phyloP scores from a whole-genome alignment of 2,113 vertebrate species.

The Odocoileus virginianus region DNA sequence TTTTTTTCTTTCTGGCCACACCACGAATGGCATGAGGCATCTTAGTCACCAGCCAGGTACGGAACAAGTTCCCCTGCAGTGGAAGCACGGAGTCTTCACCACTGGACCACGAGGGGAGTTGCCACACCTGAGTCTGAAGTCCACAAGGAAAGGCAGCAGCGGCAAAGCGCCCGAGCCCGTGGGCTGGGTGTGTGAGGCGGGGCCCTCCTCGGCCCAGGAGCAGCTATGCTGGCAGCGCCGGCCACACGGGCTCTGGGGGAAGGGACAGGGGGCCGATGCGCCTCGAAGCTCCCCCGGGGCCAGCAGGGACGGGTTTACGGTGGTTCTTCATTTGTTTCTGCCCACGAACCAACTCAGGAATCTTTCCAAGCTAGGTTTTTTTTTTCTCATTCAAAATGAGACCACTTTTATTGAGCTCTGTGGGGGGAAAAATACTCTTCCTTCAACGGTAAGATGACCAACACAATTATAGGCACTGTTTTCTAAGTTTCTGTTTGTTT shows the following conservation, averaged over 20 bases:
- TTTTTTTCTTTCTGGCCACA: neutral
- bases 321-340: neutral
- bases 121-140: neutral
- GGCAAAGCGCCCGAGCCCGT: neutral
- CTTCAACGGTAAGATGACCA: neutral
- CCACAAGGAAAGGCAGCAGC: neutral
- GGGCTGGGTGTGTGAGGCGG: neutral
- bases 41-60: neutral
- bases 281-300: neutral
- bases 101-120: neutral
- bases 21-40: neutral
- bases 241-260: rapidly evolving
- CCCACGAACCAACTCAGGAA: neutral
- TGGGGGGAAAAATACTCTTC: neutral
- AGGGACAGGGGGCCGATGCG: neutral
- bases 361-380: neutral
- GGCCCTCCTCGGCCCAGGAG: neutral
- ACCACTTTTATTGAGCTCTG: neutral
- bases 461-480: neutral
- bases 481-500: neutral
- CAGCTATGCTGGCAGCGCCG: neutral
- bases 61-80: neutral
- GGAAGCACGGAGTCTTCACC: neutral
- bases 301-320: neutral
- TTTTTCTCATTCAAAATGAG: neutral